phyloP scores from a whole-genome alignment of 1,140 invertebrate genomes.

The Cydia pomonella region DNA sequence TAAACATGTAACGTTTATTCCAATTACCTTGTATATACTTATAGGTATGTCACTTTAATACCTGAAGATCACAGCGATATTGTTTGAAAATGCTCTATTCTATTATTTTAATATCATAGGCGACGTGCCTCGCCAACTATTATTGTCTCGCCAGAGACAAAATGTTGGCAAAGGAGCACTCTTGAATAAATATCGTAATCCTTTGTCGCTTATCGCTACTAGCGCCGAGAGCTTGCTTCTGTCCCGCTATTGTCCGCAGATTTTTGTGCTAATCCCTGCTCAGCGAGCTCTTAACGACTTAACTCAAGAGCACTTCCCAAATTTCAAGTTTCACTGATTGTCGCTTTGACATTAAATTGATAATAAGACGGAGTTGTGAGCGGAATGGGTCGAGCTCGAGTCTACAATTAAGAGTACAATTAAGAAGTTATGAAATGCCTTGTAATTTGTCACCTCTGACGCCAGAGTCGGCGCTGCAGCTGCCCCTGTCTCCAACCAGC shows the following conservation, averaged over 20 bases:
- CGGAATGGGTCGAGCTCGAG: not conserved
- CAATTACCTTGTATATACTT: too few relatives aligned
- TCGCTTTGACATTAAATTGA: conserved; percentile 30
- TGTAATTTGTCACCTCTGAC: conserved; percentile 79
- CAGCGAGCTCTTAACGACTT: conserved; percentile 31
- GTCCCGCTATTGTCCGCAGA: conserved; percentile 29
- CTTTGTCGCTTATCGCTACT: conserved; percentile 27
- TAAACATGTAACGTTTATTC: too few relatives aligned
- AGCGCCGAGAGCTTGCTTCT: conserved; percentile 15
- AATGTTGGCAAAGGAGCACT: conserved; percentile 23
- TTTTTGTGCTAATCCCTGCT: conserved; percentile 31
- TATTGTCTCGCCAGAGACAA: conserved; percentile 9
- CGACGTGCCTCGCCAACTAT: conserved; percentile 8
- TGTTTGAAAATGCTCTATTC: not conserved
- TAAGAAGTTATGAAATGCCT: not conserved
- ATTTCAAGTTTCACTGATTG: conserved; percentile 26
- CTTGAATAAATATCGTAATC: conserved; percentile 32
- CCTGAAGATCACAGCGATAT: not conserved
- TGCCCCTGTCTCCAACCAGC: conserved; percentile 88
- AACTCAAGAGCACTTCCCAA: conserved; percentile 11
- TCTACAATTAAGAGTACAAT: conserved; percentile 1
- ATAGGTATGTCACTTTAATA: not conserved
- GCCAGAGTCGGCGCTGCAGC: conserved; percentile 93
- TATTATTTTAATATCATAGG: conserved; percentile 20
- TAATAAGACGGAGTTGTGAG: conserved; percentile 10